A percentile compares a stretch with the other conserved stretches of the same genome.
These are phyloP conservation scores for Caenorhabditis japonica DNA, from an alignment of 2,888 invertebrate genomes.

Conservation along the genomic window DNA sequence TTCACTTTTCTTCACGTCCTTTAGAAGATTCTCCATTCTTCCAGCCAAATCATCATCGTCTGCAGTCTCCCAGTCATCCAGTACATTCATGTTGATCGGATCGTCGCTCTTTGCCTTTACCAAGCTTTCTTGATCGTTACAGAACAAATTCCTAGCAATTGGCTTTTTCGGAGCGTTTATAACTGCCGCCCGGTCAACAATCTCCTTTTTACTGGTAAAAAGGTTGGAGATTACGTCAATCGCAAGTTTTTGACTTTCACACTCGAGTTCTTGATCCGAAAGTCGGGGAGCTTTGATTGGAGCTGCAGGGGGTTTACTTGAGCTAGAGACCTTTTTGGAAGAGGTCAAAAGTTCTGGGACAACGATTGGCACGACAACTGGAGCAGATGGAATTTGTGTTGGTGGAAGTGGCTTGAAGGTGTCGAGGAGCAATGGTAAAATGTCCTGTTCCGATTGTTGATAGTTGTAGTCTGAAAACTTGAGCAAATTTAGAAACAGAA, in stretches of 20 bases:
- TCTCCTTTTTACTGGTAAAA: conserved; percentile 31
- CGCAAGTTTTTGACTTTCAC: conserved; percentile 29
- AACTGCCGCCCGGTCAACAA: conserved; percentile 20
- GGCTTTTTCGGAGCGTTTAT: conserved; percentile 37
- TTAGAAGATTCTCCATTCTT: conserved; percentile 47
- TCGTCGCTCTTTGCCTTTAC: conserved; percentile 18
- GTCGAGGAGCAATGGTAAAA: conserved; percentile 29
- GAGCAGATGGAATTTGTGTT: background rate
- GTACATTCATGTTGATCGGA: conserved; percentile 26
- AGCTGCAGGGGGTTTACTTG: conserved; percentile 1
- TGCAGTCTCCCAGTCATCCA: conserved; percentile 53
- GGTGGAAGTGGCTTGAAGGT: conserved; percentile 37
- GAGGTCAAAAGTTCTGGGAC: conserved; percentile 29
- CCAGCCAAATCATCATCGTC: conserved; percentile 44
- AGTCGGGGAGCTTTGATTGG: conserved; percentile 31
- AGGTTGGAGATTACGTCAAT: conserved; percentile 40
- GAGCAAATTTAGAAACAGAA: background rate
- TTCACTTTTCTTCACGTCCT: conserved; percentile 37
- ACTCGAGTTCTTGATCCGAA: conserved; percentile 35
- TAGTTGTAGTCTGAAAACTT: conserved; percentile 20
- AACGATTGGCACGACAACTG: conserved; percentile 8
- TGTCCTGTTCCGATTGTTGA: background rate
- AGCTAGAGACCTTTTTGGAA: conserved; percentile 1
- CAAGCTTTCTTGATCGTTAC: conserved; percentile 22
- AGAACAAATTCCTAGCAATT: conserved; percentile 38